phyloP scores from a whole-genome alignment of 2,113 vertebrate genomes.

The Heterochromis multidens region DNA sequence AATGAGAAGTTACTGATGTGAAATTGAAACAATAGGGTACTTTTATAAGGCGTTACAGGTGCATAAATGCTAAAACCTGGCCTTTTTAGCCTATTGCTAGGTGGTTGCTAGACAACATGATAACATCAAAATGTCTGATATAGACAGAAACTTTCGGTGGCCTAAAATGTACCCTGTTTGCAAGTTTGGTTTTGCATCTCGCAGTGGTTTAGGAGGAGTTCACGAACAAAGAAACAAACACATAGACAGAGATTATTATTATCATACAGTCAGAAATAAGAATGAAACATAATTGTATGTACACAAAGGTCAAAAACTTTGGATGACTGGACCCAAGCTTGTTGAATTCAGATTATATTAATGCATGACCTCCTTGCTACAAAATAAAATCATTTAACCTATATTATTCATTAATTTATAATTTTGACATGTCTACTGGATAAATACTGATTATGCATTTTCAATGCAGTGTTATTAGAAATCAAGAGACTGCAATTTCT shows the following conservation, averaged over 20 bases:
- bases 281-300: neutral
- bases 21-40: neutral
- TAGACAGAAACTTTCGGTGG: neutral
- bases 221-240: neutral
- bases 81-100: neutral
- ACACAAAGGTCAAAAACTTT: neutral
- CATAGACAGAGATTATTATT: neutral
- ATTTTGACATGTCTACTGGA: neutral
- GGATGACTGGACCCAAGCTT: neutral
- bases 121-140: neutral
- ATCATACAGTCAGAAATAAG: neutral
- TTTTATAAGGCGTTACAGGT: neutral
- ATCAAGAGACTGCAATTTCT: neutral
- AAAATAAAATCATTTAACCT: neutral
- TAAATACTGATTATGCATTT: neutral
- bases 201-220: neutral
- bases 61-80: neutral
- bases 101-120: neutral
- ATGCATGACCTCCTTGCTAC: neutral
- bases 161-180: neutral
- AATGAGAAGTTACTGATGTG: neutral
- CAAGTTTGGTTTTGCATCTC: neutral
- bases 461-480: neutral
- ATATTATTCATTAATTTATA: neutral
- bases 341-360: neutral